These are phyloP conservation scores for Salticus scenicus DNA, from an alignment of 2,888 invertebrate species.

Conservation along the genomic window DNA sequence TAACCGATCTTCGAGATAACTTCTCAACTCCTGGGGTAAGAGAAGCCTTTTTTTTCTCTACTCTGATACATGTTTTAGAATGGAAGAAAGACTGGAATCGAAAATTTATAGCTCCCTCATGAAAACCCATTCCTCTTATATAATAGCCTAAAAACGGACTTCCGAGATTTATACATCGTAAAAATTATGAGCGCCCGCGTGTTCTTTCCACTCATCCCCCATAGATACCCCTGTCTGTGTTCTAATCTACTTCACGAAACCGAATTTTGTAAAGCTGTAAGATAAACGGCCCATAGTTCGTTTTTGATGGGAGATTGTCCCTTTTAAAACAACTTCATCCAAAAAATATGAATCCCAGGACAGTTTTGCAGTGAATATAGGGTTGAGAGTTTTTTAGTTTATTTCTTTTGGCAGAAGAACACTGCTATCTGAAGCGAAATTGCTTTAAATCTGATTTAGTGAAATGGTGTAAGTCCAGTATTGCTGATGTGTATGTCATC, in stretches of 20 bases:
- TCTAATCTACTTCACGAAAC: conserved; percentile 27
- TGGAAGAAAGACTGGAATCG: neutral
- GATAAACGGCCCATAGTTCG: conserved; percentile 44
- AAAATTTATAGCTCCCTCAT: conserved; percentile 51
- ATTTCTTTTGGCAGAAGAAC: neutral
- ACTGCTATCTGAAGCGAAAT: neutral
- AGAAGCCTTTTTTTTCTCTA: neutral
- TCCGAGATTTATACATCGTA: conserved; percentile 58
- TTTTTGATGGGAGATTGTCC: conserved; percentile 33
- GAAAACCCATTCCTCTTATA: conserved; percentile 35
- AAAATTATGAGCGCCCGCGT: conserved; percentile 52
- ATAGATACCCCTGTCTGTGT: neutral
- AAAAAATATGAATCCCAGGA: conserved; percentile 26
- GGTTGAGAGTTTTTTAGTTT: neutral
- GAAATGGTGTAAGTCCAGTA: too few relatives aligned
- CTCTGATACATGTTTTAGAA: neutral
- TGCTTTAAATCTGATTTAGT: too few relatives aligned
- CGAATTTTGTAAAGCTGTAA: conserved; percentile 1
- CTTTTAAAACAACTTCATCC: conserved; percentile 50
- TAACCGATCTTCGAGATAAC: neutral
- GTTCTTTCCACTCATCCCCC: conserved; percentile 15
- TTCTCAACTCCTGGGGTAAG: conserved; percentile 9
- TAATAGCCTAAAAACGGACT: conserved; percentile 57
- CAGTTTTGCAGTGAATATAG: conserved; percentile 34
- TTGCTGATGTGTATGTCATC: too few relatives aligned